Conservation (phyloP, 2,113 vertebrate species). For the Protobothrops flavoviridis region DNA sequence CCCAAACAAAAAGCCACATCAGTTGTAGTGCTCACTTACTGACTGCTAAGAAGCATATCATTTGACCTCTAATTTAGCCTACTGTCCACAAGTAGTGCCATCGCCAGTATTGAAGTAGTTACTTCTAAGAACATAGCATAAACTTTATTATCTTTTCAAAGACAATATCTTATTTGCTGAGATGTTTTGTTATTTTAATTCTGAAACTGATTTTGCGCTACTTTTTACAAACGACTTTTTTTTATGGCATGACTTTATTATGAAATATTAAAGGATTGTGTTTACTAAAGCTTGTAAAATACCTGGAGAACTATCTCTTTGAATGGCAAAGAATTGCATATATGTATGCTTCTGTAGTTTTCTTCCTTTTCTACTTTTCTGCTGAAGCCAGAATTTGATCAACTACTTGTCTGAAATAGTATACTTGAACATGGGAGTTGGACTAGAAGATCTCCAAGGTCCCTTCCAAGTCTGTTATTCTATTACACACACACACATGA, state of each 20-base stretch:
- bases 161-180: neutral
- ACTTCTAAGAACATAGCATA: neutral
- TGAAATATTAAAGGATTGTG: neutral
- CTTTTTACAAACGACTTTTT: neutral
- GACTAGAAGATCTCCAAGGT: neutral
- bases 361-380: neutral
- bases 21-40: no score
- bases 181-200: neutral
- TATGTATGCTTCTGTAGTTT: neutral
- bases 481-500: neutral
- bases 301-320: neutral
- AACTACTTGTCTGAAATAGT: no score
- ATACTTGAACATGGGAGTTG: no score
- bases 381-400: neutral
- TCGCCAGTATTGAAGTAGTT: neutral
- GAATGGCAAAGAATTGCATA: neutral
- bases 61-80: no score
- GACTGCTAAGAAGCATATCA: no score
- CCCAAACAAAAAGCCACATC: no score
- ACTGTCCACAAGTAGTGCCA: no score
- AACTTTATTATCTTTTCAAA: neutral
- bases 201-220: neutral
- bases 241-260: neutral
- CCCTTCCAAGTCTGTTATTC: neutral
- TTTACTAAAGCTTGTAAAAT: neutral